Evolutionary conservation across 2,797 vertebrate species (phyloP), one percentile per base, ranked within the genome.

Genomic region (Arnoldichthys spilopterus): DNA sequence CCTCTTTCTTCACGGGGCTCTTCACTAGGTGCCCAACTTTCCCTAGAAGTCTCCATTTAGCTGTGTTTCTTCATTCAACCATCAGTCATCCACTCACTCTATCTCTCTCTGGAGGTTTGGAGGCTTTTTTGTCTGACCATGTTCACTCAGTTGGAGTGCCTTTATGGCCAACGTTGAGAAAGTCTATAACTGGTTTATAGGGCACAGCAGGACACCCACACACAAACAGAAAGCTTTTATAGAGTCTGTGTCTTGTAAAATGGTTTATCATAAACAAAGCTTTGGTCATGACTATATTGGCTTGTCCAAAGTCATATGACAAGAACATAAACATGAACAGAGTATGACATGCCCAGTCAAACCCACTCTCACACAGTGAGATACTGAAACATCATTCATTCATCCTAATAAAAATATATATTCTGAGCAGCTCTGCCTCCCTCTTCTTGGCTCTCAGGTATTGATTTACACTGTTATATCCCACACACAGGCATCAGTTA

Each of bases 161-260:
- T 82, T 84, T 84, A 82, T 61, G 18, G 61, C 49, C 34, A 54
- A 45, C 30, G 30, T 45, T 80, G 18, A 82, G 43, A 68, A 58
- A 76, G 69, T 53, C 68, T 47, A 79, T 79, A 79, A 82, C 79
- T n/a, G 64, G 69, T 81, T 78, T 79, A 76, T 69, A 78, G 54
- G 68, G 26, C 24, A 62, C 54, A 53, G 69, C 62, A 68, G 74
- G 62, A 77, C 77, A 62, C 40, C 73, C 66, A 71, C 63, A 15
- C 24, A 9, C n/a, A 58, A 54, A 74, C 67, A 61, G 37, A 28
- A 22, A n/a, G 11, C 56, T n/a, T 43, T 74, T 49, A 72, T 74
- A 20, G 61, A 40, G 47, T 54, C 28, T 53, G 15, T 34, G 18
- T 54, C 49, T 54, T 28, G 18, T 30, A 68, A 40, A 68, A 61